Conservation (phyloP, 2,888 invertebrate species). For the Molorchus minor region DNA sequence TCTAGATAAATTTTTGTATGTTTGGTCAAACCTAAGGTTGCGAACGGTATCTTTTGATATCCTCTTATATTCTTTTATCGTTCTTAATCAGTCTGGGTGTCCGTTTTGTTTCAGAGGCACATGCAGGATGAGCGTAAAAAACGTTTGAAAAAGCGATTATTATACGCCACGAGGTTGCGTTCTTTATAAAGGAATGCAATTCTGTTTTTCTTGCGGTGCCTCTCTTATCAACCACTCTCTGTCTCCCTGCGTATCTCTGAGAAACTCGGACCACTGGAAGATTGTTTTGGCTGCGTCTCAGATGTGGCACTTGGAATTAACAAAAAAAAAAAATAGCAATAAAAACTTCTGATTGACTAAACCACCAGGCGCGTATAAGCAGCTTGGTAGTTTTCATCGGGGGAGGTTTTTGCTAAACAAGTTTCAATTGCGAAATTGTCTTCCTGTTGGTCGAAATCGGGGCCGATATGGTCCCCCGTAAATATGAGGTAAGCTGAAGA, state of each 20-base stretch:
- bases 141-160: conserved; percentile 37
- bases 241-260: conserved; percentile 59
- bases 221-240: no score
- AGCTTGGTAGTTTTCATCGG: conserved; percentile 33
- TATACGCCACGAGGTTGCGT: conserved; percentile 61
- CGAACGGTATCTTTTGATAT: no score
- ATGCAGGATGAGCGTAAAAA: conserved; percentile 75
- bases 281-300: conserved; percentile 54
- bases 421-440: conserved; percentile 55
- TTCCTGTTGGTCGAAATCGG: conserved; percentile 57
- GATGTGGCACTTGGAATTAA: conserved; percentile 60
- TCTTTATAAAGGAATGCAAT: conserved; percentile 58
- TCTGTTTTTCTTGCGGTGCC: conserved; percentile 63
- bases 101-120: conserved; percentile 84
- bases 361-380: no score
- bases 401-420: conserved; percentile 49
- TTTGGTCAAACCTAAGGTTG: no score
- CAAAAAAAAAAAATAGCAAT: no score
- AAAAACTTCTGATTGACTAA: no score
- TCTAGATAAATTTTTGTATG: no score
- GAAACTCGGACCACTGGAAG: conserved; percentile 61
- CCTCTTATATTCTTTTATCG: no score
- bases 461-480: conserved; percentile 17
- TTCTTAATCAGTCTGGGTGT: conserved; percentile 65
- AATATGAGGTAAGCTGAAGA: conserved; percentile 28